Evolutionary conservation across 2,797 vertebrate species (phyloP), one percentile per base, ranked within the genome.

Genomic region (Ctenochaetus hawaiiensis): DNA sequence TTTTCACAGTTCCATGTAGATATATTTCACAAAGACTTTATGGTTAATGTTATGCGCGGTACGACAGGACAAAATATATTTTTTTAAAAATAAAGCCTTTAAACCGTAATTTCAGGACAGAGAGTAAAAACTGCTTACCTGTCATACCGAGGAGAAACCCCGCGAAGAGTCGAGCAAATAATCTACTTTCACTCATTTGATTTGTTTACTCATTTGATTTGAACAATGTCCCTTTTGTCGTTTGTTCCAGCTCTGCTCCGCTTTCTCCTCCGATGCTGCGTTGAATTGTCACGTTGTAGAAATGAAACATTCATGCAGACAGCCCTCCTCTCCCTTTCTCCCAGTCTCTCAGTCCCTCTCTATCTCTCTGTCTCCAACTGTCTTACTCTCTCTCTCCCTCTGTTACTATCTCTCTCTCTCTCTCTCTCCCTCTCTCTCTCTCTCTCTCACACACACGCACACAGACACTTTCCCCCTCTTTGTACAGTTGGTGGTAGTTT

Each of bases 111-210:
- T 44, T 26, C 0, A 56, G 23, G 8, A 48, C 37, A 47, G 0
- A 58, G 71, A 66, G 17, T 22, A 6, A 34, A 49, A 72, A 41
- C 4, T 49, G 6, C 82, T 20, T 90, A 94, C 94, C 94, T 93
- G 89, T 67, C 74, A 26, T 76, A 69, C 68, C 49, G 87, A 92
- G 84, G 67, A 91, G 16, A 22, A 93, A 58, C 52, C 89, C 84
- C 70, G 89, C 17, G 30, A 93, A 74, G 69, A 93, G 77, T 49
- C 23, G 57, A 72, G 81, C 12, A 72, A 89, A 79, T 45, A 72
- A 72, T 17, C 6, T 39, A 3, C 53, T 78, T 14, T 61, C 39
- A 76, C 66, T 90, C 92, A 90, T 93, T 89, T 86, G 78, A 20
- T 72, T 65, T 45, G 39, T 77, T 78, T 67, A 26, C 56, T 83